Evolutionary conservation across 2,113 vertebrate genomes (phyloP).

Genomic region (Eulacestoma nigropectus): DNA sequence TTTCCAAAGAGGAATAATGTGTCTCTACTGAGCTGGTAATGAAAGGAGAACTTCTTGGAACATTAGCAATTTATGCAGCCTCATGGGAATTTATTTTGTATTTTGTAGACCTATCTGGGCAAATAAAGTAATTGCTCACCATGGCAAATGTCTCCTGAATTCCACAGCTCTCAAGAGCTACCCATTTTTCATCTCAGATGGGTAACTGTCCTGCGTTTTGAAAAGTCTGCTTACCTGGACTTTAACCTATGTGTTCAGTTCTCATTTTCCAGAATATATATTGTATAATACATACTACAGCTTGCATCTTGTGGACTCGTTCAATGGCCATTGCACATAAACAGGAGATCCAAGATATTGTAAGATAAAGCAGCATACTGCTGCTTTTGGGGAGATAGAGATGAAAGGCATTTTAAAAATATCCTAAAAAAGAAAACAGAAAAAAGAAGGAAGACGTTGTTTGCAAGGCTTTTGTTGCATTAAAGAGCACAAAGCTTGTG

Average conservation of each 20-base stretch:
- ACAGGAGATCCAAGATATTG: not conserved
- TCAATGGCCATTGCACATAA: not conserved
- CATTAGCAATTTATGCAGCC: not conserved
- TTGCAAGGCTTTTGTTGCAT: not conserved
- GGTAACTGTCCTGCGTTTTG: not conserved
- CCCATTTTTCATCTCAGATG: not conserved
- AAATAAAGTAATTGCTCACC: not conserved
- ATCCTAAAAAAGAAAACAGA: not conserved
- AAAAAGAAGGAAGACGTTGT: fast-evolving
- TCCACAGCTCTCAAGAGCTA: not conserved
- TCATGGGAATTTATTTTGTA: not conserved
- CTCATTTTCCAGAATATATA: not conserved
- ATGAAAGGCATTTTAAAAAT: not conserved
- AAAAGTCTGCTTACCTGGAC: not conserved
- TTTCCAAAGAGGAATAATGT: not conserved
- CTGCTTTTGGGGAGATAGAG: not conserved
- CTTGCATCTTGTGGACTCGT: not conserved
- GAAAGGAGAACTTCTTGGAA: not conserved
- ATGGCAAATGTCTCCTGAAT: not conserved
- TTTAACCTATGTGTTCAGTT: not conserved
- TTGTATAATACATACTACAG: too few relatives aligned
- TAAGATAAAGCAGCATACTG: not conserved
- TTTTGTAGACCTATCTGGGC: not conserved
- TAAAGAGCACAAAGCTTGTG: not conserved
- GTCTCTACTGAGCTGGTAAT: not conserved